Base-by-base conservation (phyloP, 2,113 vertebrate genomes). In the Vulpes lagopus region DNA sequence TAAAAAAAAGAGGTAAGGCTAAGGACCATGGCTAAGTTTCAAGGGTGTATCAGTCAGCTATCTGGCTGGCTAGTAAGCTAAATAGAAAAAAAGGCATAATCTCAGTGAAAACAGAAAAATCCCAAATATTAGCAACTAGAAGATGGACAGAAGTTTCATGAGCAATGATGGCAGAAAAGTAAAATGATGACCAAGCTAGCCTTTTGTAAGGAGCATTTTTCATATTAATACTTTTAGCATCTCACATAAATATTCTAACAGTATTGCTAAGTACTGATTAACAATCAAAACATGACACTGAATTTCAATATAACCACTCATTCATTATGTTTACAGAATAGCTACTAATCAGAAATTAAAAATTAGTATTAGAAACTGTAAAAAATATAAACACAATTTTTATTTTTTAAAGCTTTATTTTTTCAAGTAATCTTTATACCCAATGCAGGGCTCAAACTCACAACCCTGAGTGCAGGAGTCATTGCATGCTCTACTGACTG, bases 301-400 rank as follows among this genome's bases (percentile, higher is more conserved):
- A 90, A 89, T 88, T 96, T 94, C 51, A 94, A 92, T 53, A 79
- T 35, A 79, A 90, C 79, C 38, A 89, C 35, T 92, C 27, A 96
- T 73, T 85, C 27, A 82, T 82, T 82, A 87, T 78, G 8, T 38
- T 89, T 91, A 84, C 32, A 64, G 79, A 89, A 84, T 4, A 93
- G 49, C 17, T 79, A 76, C 35, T 71, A 76, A 76, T 86, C 2
- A 35, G 35, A 35, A 35, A 35, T 35, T 35, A 35, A 35, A 35
- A 35, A 35, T 35, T 35, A 35, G 16, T 85, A 79, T 25, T 30
- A 97, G 57, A 95, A 95, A 89, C 38, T 74, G 8, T 55, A 62
- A 32, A 38, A 92, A 94, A 94, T 55, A 55, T 2, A 89, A 69
- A 86, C 3, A 69, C 25, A 85, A 62, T 78, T 94, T 53, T 91